Percentiles rank a stretch among this genome's conserved stretches.
Conservation (phyloP, 2,113 vertebrate genomes). For the Aldabrachelys gigantea region DNA sequence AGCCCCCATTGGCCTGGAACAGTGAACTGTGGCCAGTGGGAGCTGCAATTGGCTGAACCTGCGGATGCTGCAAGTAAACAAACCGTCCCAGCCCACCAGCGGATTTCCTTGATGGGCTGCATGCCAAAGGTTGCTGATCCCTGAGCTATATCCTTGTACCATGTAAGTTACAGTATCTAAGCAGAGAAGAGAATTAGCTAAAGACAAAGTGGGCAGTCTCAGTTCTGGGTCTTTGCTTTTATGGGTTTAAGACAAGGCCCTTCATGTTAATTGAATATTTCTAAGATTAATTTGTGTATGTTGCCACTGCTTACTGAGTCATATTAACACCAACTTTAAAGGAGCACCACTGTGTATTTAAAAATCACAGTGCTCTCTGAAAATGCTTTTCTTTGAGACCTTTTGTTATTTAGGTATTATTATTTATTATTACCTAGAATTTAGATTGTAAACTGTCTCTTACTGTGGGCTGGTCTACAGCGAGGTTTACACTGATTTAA, state of each 20-base stretch:
- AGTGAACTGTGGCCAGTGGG: no score
- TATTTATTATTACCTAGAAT: slow-evolving; percentile 41
- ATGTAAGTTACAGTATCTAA: background rate
- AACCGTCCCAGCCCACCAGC: no score
- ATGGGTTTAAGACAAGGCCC: rapidly evolving
- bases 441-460: slow-evolving; percentile 30
- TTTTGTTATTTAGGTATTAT: slow-evolving; percentile 43
- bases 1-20: no score
- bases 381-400: slow-evolving; percentile 37
- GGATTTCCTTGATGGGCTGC: no score
- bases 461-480: background rate
- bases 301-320: background rate
- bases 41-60: no score
- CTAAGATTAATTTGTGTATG: background rate
- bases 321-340: slow-evolving; percentile 7
- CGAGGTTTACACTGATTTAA: background rate
- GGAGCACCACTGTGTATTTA: background rate
- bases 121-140: no score
- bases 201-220: background rate
- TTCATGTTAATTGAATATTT: background rate
- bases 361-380: background rate
- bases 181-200: slow-evolving; percentile 2
- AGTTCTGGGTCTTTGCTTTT: background rate
- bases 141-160: background rate
- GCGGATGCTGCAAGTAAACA: no score